Base-by-base conservation (phyloP, 2,888 invertebrate species). In the Opisthograptis luteolata region DNA sequence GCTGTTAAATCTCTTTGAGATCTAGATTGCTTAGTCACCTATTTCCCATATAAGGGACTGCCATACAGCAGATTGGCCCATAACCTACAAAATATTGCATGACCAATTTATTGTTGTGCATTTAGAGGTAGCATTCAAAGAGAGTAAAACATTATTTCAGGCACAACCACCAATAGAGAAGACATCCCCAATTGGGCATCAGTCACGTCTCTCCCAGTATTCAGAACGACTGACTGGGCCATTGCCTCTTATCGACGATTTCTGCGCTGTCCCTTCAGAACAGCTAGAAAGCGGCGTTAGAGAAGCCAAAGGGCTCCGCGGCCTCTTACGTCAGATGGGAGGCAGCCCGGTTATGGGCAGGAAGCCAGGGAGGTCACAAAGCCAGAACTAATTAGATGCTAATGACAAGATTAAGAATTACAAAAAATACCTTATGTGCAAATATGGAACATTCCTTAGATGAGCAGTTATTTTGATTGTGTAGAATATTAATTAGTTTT, bases 211-310 rank as follows among this genome's bases (percentile, higher is more conserved):
- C 85, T 94, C 82, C 82, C 95, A 68, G 92, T 94, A 77, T 93
- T 87, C 89, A 0, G 91, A 91, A 47, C 77, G 87, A 0, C 76
- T 90, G 6, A 84, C 79, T 55, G 91, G 95, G 0, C 95, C 96
- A 0, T 81, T 94, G 4, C 97, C 97, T 47, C 92, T 98, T 24
- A 94, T 97, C 64, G 98, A 98, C 79, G 98, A 98, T 82, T 98
- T 98, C 87, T 97, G 95, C 73, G 96, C 96, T 13, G 95, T 97
- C 57, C 96, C 97, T 6, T 94, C 96, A 71, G 97, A 94, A 74
- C 93, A 92, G 13, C 72, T 91, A 2, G 95, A 94, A 50, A 93
- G 84, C 62, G 87, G 90, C 0, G 84, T 91, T 24, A 79, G 92
- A 2, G 95, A 96, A 80, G 94, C 95, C 0, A 94, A 95, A 67